Base-by-base conservation (phyloP, 2,797 vertebrate species). In the Peromyscus aztecus region DNA sequence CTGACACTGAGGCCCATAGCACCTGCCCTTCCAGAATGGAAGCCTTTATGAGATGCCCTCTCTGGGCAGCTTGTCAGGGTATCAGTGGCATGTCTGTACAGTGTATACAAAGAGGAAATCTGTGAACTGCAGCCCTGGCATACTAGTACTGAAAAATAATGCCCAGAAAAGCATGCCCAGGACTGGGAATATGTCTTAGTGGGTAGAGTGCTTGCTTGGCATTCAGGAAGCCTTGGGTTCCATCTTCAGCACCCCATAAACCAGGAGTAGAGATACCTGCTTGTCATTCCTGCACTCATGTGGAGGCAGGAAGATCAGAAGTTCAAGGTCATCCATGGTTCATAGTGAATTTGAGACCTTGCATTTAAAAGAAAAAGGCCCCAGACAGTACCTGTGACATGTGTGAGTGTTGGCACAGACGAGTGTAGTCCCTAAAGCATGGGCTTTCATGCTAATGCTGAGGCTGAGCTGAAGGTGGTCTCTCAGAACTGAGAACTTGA, bases 21-120 rank as follows among this genome's bases (percentile, higher is more conserved):
- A 31, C 17, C 37, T 46, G 46, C 34, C 76, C 40, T 17, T 8
- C 11, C 57, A 0, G 23, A 27, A 52, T 0, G 8, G 84, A 13
- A 12, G 3, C 17, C 23, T 0, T 6, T 2, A 2, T 29, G 43
- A 7, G 24, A 69, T 0, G 0, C 31, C 40, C n/a, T 34, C 10
- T 1, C 4, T 0, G 21, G 40, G 6, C 4, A 1, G 14, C 13
- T 34, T 19, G 11, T n/a, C 34, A 23, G 59, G n/a, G 43, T 12
- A 40, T 52, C 69, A 40, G 63, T 40, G 61, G 29, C 21, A 24
- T 21, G 17, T 31, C n/a, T 85, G 29, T 17, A 67, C 1, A 9
- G 21, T 19, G 29, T 23, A 29, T 29, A 46, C n/a, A 23, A 52
- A 0, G 17, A 29, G 19, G 43, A 34, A 37, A n/a, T 4, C 31